These are phyloP conservation scores for Cephalopterus ornatus DNA, from an alignment of 2,113 vertebrate genomes.

Conservation along the genomic window DNA sequence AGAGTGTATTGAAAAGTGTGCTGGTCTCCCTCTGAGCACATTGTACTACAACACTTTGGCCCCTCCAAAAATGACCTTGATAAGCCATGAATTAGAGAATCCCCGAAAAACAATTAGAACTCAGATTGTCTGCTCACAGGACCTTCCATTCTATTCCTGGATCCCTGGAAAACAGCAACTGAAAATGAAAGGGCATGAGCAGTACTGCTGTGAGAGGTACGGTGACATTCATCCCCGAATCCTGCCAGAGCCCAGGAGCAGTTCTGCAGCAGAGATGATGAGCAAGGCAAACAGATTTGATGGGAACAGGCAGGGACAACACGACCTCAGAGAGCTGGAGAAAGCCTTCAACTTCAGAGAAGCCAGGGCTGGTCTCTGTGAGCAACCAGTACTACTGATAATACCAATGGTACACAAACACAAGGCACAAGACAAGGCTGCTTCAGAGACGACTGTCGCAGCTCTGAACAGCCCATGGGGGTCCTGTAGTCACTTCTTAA, in stretches of 20 bases:
- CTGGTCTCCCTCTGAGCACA: neutral
- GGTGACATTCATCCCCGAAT: neutral
- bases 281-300: neutral
- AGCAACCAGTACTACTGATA: neutral
- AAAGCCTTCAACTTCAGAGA: neutral
- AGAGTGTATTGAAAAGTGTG: neutral
- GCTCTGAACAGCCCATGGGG: neutral
- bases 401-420: rapidly evolving
- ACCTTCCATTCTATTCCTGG: neutral
- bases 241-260: neutral
- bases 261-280: neutral
- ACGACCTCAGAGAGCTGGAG: neutral
- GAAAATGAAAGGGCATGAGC: neutral
- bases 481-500: neutral
- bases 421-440: neutral
- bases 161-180: neutral
- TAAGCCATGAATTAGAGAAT: neutral
- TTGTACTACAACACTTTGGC: neutral
- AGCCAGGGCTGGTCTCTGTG: neutral
- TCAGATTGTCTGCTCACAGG: neutral
- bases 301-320: conserved; percentile 1
- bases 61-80: neutral
- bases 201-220: neutral
- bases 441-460: neutral
- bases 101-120: neutral